Evolutionary conservation across 2,113 vertebrate genomes (phyloP).

Genomic region (Rana temporaria): DNA sequence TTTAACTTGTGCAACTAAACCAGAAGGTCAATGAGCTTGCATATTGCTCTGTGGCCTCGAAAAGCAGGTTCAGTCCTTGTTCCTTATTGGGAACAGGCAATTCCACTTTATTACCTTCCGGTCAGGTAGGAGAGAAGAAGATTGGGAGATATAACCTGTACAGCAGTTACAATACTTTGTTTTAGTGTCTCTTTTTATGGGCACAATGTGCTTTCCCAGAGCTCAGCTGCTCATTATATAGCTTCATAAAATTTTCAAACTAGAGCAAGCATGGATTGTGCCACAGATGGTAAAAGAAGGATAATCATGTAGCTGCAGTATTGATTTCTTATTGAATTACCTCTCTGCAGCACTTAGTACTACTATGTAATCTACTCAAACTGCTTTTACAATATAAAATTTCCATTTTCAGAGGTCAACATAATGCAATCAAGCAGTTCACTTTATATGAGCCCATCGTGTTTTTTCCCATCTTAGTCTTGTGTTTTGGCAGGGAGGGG

Average conservation of each 20-base stretch:
- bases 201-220: constrained; percentile 55
- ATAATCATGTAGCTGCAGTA: constrained; percentile 83
- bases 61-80: neutral
- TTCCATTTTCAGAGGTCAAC: constrained; percentile 82
- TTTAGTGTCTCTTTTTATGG: constrained; percentile 55
- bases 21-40: neutral
- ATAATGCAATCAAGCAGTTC: constrained; percentile 81
- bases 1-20: too few species aligned
- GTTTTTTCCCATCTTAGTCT: constrained; percentile 69
- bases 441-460: constrained; percentile 71
- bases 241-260: constrained; percentile 60
- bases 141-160: constrained; percentile 47
- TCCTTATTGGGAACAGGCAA: neutral
- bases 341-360: constrained; percentile 76
- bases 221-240: constrained; percentile 56
- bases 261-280: constrained; percentile 57
- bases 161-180: constrained; percentile 49
- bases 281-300: constrained; percentile 62
- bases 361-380: constrained; percentile 86
- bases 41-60: neutral
- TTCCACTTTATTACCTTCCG: constrained; percentile 6
- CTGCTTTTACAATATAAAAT: constrained; percentile 85
- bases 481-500: constrained; percentile 16
- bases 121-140: constrained; percentile 28
- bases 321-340: constrained; percentile 85